Conservation (phyloP, 2,797 vertebrate genomes). For the Falco rusticolus region DNA sequence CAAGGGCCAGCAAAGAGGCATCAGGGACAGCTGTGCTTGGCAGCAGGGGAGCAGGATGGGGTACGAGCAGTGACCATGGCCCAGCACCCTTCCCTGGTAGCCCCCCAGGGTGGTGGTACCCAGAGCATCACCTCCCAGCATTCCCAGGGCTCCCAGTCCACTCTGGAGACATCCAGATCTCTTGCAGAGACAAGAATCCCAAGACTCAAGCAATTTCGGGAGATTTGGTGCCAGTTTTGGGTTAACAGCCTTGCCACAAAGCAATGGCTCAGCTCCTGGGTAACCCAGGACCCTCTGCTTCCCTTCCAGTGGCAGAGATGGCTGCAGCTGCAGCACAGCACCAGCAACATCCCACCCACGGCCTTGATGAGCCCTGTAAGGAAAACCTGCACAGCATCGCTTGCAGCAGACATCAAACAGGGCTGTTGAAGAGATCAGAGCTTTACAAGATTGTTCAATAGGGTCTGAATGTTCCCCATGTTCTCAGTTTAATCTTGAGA, state of each 20-base stretch:
- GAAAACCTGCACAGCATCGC: neutral
- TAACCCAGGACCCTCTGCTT: neutral
- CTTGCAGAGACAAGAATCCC: neutral
- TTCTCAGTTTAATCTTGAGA: neutral
- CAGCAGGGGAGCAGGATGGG: neutral
- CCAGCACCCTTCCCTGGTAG: neutral
- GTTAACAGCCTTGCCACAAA: neutral
- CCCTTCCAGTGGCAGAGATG: neutral
- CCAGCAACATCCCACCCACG: neutral
- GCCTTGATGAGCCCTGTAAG: rapidly evolving
- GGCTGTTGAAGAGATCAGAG: neutral
- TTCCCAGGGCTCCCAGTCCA: neutral
- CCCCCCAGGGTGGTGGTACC: neutral
- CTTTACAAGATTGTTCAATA: neutral
- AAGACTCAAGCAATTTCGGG: neutral
- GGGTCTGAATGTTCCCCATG: neutral
- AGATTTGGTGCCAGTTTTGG: neutral
- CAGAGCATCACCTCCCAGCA: neutral
- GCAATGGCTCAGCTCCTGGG: rapidly evolving
- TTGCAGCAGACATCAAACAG: neutral
- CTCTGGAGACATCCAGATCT: neutral
- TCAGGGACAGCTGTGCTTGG: too few species aligned
- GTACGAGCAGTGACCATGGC: neutral
- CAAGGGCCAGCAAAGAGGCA: neutral
- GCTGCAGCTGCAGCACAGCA: neutral